Percentiles rank a stretch among this genome's conserved stretches.
Evolutionary conservation across 2,113 vertebrate species (phyloP).

Genomic region (Myodes glareolus): DNA sequence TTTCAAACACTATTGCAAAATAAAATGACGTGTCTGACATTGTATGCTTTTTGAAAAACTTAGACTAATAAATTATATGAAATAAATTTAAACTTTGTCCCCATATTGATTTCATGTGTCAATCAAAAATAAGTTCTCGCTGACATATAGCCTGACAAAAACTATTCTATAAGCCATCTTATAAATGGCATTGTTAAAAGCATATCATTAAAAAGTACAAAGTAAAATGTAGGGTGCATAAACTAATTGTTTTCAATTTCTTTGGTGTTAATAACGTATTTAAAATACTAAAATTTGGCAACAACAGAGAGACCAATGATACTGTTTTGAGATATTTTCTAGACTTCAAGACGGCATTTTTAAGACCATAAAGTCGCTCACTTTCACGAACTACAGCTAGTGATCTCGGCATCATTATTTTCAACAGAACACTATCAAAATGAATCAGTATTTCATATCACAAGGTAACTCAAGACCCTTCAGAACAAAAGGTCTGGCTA

Average conservation of each 20-base stretch:
- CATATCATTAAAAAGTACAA: background rate
- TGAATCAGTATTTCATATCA: constrained; percentile 33
- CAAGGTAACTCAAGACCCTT: constrained; percentile 31
- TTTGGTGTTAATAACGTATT: background rate
- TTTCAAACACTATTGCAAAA: background rate
- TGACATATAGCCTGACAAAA: background rate
- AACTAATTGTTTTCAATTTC: background rate
- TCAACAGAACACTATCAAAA: background rate
- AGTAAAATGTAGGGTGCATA: background rate
- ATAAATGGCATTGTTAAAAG: background rate
- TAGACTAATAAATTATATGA: background rate
- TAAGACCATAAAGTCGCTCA: background rate
- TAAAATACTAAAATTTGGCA: background rate
- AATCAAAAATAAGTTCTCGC: background rate
- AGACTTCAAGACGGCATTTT: background rate
- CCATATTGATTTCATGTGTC: background rate
- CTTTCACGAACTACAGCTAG: background rate
- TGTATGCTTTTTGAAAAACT: background rate
- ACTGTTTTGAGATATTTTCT: background rate
- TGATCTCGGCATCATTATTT: background rate
- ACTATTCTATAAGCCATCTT: background rate
- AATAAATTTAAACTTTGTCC: constrained; percentile 9
- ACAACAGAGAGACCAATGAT: background rate
- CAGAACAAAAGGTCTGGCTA: background rate
- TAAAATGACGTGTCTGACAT: background rate